Evolutionary conservation across 2,113 vertebrate species (phyloP).

Genomic region (Anolis sagrei): DNA sequence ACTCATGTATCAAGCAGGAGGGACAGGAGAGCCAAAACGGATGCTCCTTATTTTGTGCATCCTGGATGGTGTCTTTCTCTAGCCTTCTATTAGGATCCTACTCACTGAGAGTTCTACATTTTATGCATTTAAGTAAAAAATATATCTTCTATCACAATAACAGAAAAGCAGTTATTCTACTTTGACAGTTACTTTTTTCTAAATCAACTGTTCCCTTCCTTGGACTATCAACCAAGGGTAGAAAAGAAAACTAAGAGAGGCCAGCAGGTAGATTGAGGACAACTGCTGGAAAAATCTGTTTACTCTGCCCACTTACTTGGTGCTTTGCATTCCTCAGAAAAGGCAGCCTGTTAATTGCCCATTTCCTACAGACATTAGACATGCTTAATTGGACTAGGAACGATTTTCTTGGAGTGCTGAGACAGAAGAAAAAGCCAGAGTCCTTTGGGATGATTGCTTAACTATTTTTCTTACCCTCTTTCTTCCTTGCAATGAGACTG

Average conservation of each 20-base stretch:
- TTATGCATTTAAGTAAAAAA: neutral
- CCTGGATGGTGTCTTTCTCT: too few relatives aligned
- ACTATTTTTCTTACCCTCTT: neutral
- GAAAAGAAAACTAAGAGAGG: neutral
- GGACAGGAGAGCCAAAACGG: too few relatives aligned
- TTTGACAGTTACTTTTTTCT: neutral
- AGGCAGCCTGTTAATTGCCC: neutral
- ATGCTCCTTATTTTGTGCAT: too few relatives aligned
- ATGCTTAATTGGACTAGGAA: constrained; percentile 17
- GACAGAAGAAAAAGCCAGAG: neutral
- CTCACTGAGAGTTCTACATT: neutral
- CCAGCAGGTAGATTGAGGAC: neutral
- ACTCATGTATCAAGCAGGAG: too few relatives aligned
- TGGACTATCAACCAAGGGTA: neutral
- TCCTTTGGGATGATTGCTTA: constrained; percentile 21
- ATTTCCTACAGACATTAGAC: neutral
- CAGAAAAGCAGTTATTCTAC: neutral
- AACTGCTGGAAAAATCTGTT: constrained; percentile 21
- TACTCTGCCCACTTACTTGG: neutral
- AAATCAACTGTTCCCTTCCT: constrained; percentile 10
- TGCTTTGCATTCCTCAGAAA: constrained; percentile 8
- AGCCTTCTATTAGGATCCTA: too few relatives aligned
- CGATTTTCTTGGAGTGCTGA: neutral
- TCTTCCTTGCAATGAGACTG: constrained; percentile 13
- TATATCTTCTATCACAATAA: neutral